Conservation (phyloP, 1,140 invertebrate genomes). For the Drosophila equinoxialis region DNA sequence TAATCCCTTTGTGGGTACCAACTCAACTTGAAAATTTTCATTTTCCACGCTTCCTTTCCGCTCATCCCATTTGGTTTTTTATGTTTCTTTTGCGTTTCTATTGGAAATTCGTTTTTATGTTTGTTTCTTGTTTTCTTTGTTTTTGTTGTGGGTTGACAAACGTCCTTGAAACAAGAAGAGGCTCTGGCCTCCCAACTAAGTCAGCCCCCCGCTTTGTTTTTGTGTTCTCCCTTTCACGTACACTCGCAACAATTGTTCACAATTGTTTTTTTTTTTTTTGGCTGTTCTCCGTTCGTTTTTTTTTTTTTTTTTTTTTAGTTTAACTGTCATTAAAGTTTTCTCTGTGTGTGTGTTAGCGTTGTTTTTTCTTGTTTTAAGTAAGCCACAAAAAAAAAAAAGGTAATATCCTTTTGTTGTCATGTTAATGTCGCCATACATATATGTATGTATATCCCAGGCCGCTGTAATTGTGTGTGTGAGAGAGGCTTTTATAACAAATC, state of each 20-base stretch:
- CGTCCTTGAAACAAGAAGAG: slow-evolving; percentile 32
- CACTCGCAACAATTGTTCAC: slow-evolving; percentile 27
- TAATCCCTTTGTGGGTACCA: background rate
- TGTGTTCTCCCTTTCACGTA: background rate
- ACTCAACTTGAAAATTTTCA: slow-evolving; percentile 1
- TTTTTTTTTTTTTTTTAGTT: slow-evolving; percentile 22
- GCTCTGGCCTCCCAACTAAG: slow-evolving; percentile 12
- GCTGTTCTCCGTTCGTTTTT: background rate
- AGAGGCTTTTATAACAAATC: background rate
- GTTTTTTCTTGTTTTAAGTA: background rate
- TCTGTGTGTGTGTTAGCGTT: slow-evolving; percentile 10
- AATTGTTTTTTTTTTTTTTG: slow-evolving; percentile 18
- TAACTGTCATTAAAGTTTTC: slow-evolving; percentile 39
- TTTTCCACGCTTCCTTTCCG: slow-evolving; percentile 1
- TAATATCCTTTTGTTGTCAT: slow-evolving; percentile 10
- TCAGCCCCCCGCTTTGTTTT: slow-evolving; percentile 11
- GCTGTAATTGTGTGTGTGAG: background rate
- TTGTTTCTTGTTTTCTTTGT: slow-evolving; percentile 16
- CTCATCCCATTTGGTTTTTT: background rate
- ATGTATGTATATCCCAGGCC: background rate
- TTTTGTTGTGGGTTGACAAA: slow-evolving; percentile 43
- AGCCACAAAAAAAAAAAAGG: slow-evolving; percentile 1
- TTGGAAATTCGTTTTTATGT: slow-evolving; percentile 9
- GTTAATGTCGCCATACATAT: slow-evolving; percentile 22
- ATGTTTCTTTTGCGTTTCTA: background rate